Evolutionary conservation across 2,113 vertebrate species (phyloP).

Genomic region (Accipiter virgatus): DNA sequence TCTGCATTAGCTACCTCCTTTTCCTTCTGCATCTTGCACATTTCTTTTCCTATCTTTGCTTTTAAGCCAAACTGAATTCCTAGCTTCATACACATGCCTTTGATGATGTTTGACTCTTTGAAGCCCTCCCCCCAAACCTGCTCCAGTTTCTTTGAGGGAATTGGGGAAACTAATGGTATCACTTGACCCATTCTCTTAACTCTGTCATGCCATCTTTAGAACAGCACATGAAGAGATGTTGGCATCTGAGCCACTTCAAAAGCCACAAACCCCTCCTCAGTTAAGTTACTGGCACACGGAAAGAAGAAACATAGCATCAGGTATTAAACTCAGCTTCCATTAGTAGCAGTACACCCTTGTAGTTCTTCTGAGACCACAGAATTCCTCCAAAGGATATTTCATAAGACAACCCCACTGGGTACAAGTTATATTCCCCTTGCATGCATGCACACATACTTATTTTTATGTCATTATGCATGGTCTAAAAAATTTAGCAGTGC

Average conservation of each 20-base stretch:
- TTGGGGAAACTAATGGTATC: neutral
- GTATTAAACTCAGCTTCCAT: neutral
- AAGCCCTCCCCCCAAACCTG: neutral
- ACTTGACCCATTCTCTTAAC: conserved; percentile 1
- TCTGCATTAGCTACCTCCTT: neutral
- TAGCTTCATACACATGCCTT: neutral
- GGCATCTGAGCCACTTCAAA: neutral
- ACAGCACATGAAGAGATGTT: neutral
- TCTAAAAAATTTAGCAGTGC: neutral
- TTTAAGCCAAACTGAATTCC: conserved; percentile 16
- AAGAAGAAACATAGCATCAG: neutral
- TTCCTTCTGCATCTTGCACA: neutral
- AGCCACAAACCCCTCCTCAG: neutral
- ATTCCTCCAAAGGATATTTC: neutral
- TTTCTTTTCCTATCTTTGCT: neutral
- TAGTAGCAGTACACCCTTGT: neutral
- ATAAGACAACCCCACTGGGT: neutral
- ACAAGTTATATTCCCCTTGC: neutral
- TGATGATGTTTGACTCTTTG: conserved; percentile 20
- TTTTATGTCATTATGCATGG: neutral
- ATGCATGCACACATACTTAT: neutral
- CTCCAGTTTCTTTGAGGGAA: neutral
- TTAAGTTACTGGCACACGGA: neutral
- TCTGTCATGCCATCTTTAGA: neutral
- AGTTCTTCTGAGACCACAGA: neutral